These are phyloP conservation scores for Struthio camelus DNA, from an alignment of 2,113 vertebrate genomes.

Conservation along the genomic window DNA sequence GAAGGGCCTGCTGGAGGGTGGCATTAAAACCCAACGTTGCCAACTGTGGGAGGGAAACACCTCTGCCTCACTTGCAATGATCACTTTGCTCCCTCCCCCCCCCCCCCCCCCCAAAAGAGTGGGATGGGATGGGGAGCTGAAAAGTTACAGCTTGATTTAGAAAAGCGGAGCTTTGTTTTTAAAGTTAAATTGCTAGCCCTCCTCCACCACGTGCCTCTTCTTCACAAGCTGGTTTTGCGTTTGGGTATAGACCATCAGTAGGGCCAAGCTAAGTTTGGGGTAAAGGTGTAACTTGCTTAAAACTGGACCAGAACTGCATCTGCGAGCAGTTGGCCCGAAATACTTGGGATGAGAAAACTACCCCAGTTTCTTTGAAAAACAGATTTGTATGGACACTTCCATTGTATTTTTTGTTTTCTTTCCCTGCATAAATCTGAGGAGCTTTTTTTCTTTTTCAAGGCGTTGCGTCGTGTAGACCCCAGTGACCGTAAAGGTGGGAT, in stretches of 20 bases:
- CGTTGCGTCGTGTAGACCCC: neutral
- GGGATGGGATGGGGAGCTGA: neutral
- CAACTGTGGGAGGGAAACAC: neutral
- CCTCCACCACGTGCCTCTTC: neutral
- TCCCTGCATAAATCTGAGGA: neutral
- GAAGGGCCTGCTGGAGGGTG: neutral
- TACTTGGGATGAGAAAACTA: neutral
- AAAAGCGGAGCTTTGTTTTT: neutral
- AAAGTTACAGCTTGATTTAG: neutral
- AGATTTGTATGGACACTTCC: neutral
- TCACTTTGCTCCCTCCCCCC: no score
- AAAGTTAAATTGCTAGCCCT: neutral
- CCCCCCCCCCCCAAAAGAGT: neutral
- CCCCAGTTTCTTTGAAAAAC: neutral
- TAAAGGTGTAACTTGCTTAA: neutral
- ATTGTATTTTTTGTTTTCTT: neutral
- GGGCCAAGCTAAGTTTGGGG: neutral
- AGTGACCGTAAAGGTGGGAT: neutral
- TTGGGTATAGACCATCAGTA: neutral
- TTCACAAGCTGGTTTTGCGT: neutral
- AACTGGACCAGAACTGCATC: neutral
- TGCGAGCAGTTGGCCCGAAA: neutral
- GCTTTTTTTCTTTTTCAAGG: neutral
- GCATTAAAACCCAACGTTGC: neutral
- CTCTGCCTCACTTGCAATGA: fast-evolving